Percentiles rank a stretch among this genome's conserved stretches.
These are phyloP conservation scores for Pachymerium ferrugineum DNA, from an alignment of 2,888 invertebrate genomes.

Conservation along the genomic window DNA sequence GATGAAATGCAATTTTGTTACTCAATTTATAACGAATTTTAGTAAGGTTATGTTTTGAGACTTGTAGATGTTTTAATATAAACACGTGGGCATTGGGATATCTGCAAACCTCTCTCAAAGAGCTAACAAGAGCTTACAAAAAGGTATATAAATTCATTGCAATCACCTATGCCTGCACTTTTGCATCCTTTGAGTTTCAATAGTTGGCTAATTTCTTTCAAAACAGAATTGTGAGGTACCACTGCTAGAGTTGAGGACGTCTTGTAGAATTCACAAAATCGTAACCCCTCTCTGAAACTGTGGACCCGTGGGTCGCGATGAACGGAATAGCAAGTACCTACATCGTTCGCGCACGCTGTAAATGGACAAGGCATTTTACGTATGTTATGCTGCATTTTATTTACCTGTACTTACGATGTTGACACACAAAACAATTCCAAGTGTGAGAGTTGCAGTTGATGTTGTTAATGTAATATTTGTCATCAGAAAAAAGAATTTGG, in stretches of 20 bases:
- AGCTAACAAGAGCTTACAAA: no score
- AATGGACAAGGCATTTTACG: no score
- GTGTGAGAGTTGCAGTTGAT: not conserved
- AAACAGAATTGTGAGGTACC: not conserved
- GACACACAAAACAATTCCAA: constrained; percentile 10
- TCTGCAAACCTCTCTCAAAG: no score
- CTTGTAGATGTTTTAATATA: no score
- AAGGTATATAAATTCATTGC: no score
- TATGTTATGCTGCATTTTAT: no score
- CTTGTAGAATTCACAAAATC: not conserved
- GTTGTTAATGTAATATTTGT: not conserved
- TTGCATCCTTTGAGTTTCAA: not conserved
- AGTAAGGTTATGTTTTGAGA: no score
- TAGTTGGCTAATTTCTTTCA: not conserved
- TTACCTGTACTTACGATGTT: not conserved
- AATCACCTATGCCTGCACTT: not conserved
- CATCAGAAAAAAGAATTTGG: not conserved
- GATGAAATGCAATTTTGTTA: no score
- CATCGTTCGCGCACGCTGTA: not conserved
- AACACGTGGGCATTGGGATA: no score
- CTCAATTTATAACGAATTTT: no score
- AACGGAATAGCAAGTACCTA: not conserved
- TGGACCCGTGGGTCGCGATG: not conserved
- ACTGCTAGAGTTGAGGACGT: not conserved
- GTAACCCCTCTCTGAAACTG: not conserved